phyloP scores from a whole-genome alignment of 2,113 vertebrate species.

The Oncorhynchus nerka region DNA sequence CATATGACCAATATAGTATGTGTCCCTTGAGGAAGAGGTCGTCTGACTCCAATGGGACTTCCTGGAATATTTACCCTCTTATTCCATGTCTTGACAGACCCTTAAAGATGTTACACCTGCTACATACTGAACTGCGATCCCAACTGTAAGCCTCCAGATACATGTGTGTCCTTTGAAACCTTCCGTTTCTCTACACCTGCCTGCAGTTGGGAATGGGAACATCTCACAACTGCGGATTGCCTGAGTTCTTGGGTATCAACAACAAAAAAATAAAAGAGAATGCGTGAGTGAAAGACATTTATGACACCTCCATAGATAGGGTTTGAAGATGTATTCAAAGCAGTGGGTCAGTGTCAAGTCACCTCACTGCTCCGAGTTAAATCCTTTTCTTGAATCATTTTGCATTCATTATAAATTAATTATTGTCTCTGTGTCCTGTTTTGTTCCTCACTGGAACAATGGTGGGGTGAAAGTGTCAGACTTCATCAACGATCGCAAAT shows the following conservation, averaged over 20 bases:
- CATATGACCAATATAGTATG: too few species aligned
- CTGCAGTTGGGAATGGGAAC: conserved; percentile 68
- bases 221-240: conserved; percentile 66
- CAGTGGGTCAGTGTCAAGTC: neutral
- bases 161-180: conserved; percentile 66
- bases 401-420: conserved; percentile 6
- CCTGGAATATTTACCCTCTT: neutral
- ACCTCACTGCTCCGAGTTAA: neutral
- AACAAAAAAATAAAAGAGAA: conserved; percentile 23
- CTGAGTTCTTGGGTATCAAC: conserved; percentile 67
- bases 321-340: neutral
- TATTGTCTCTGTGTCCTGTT: conserved; percentile 18
- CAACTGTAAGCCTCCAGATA: conserved; percentile 45
- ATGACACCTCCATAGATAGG: neutral
- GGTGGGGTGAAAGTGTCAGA: conserved; percentile 72
- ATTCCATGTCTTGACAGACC: conserved; percentile 49
- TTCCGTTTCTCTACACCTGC: conserved; percentile 71
- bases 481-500: conserved; percentile 68
- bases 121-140: conserved; percentile 66
- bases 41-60: neutral
- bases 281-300: conserved; percentile 53
- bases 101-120: conserved; percentile 69
- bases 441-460: conserved; percentile 59
- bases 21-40: too few species aligned
- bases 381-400: neutral